phyloP scores from a whole-genome alignment of 2,888 invertebrate species.

The Yponomeuta cagnagella region DNA sequence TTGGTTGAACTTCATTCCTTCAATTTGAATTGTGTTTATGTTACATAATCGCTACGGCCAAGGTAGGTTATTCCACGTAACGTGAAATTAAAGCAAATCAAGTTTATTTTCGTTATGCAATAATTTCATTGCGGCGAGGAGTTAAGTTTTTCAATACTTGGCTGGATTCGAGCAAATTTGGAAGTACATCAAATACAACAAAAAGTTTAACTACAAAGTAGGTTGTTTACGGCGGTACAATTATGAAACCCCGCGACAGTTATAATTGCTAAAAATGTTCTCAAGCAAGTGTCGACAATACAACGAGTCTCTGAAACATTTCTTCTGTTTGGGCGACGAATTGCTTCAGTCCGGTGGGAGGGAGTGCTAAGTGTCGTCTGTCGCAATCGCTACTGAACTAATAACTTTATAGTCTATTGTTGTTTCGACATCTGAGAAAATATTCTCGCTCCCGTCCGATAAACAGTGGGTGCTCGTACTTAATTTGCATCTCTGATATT shows the following conservation, averaged over 20 bases:
- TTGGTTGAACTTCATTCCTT: neutral
- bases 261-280: slow-evolving; percentile 11
- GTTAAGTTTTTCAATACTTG: neutral
- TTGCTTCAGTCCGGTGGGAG: slow-evolving; percentile 6
- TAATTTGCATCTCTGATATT: slow-evolving; percentile 3
- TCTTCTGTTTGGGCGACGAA: slow-evolving; percentile 10
- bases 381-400: slow-evolving; percentile 26
- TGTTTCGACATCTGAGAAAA: slow-evolving; percentile 33
- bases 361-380: slow-evolving; percentile 17
- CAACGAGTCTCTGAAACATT: slow-evolving; percentile 9
- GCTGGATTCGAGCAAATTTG: neutral
- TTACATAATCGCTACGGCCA: slow-evolving; percentile 1
- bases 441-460: slow-evolving; percentile 13
- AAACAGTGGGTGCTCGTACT: slow-evolving; percentile 9
- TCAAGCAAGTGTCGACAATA: slow-evolving; percentile 11
- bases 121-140: neutral
- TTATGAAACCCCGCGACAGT: slow-evolving; percentile 10
- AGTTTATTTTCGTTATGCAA: neutral
- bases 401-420: slow-evolving; percentile 30
- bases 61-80: neutral
- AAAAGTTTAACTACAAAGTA: neutral
- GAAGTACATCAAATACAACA: neutral
- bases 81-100: neutral
- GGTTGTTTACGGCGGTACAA: neutral
- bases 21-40: neutral